Evolutionary conservation across 2,888 invertebrate genomes (phyloP).

Genomic region (Ichneumon xanthorius): DNA sequence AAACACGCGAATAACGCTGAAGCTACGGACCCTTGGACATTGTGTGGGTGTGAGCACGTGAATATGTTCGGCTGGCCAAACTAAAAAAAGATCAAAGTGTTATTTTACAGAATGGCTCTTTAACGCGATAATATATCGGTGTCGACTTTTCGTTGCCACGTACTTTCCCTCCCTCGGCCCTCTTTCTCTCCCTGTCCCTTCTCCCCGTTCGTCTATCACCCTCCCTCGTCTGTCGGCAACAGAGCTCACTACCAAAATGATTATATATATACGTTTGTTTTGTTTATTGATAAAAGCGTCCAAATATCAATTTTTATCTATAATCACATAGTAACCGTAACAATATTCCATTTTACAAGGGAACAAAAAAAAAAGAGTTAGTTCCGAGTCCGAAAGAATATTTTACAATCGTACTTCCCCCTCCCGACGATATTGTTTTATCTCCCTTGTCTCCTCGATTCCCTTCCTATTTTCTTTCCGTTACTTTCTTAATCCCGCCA

Average conservation of each 20-base stretch:
- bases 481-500: not conserved
- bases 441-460: constrained; percentile 25
- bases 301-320: constrained; percentile 75
- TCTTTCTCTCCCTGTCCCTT: not conserved
- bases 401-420: constrained; percentile 69
- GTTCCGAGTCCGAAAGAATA: constrained; percentile 69
- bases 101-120: constrained; percentile 43
- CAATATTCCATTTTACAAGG: constrained; percentile 71
- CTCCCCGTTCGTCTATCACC: not conserved
- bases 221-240: constrained; percentile 43
- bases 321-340: constrained; percentile 76
- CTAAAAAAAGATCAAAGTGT: constrained; percentile 16
- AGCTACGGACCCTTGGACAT: constrained; percentile 23
- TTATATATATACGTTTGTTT: constrained; percentile 54
- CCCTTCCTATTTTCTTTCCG: not conserved
- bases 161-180: constrained; percentile 5
- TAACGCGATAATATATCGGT: constrained; percentile 22
- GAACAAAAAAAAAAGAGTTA: constrained; percentile 35
- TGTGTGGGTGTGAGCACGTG: constrained; percentile 30
- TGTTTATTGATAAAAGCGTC: constrained; percentile 75
- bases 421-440: constrained; percentile 19
- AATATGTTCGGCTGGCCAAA: constrained; percentile 37
- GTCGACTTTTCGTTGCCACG: constrained; percentile 16
- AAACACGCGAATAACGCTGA: constrained; percentile 29
- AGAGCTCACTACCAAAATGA: constrained; percentile 62